Conservation (phyloP, 2,888 invertebrate species). For the Pammene aurita region DNA sequence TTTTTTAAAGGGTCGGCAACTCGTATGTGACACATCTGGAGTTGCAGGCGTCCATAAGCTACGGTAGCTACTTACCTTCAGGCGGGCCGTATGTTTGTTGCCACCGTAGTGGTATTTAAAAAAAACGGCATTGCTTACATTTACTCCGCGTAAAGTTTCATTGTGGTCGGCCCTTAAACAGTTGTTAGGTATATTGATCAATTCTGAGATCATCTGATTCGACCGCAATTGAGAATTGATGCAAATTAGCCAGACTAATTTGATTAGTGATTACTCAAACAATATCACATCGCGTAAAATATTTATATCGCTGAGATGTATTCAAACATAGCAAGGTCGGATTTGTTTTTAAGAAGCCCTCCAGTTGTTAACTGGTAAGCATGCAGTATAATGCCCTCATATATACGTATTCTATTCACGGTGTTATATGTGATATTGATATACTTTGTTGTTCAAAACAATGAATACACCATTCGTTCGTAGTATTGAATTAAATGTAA, state of each 20-base stretch:
- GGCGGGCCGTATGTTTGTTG: no score
- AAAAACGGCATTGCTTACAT: no score
- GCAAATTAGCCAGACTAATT: constrained; percentile 8
- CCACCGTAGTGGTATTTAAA: no score
- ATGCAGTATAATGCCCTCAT: constrained; percentile 30
- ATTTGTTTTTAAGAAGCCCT: constrained; percentile 21
- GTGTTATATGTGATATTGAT: constrained; percentile 1
- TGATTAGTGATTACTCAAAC: constrained; percentile 3
- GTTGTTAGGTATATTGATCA: not conserved
- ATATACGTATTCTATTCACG: constrained; percentile 8
- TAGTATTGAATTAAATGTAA: constrained; percentile 1
- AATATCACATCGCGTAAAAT: constrained; percentile 2
- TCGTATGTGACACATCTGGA: no score
- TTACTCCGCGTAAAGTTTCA: no score
- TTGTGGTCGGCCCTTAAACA: no score
- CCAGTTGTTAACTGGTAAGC: not conserved
- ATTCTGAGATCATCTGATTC: constrained; percentile 17
- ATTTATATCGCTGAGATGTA: constrained; percentile 20
- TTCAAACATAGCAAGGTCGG: constrained; percentile 32
- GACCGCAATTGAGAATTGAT: not conserved
- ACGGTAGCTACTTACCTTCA: no score
- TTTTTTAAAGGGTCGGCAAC: no score
- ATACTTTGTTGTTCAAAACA: constrained; percentile 5
- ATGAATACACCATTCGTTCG: constrained; percentile 1
- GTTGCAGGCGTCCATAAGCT: no score